Base-by-base conservation (phyloP, 2,113 vertebrate species). In the Cyprichromis sp. region DNA sequence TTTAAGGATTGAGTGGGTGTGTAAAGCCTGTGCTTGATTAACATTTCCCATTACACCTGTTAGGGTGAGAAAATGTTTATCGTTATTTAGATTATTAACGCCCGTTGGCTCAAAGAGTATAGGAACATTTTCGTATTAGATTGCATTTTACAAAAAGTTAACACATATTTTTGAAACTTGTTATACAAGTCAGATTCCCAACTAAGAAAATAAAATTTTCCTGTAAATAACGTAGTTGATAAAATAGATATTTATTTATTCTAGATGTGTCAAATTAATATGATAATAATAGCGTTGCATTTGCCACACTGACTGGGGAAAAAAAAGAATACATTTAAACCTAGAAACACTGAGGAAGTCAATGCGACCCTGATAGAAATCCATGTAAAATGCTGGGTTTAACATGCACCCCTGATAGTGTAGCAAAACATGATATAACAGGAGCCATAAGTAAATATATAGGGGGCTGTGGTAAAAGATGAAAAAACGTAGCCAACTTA, bases 251-350 rank as follows among this genome's bases (percentile, higher is more conserved):
- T 45, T 16, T 42, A 42, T 71, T 71, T 71, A 71, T 71, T 42
- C n/a, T 40, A 71, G 66, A 26, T 71, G 4, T 73, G 21, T 42
- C 13, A 73, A 45, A 0, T 47, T 29, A 47, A 10, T 45, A 45
- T 17, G 8, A 36, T 66, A 66, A 66, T 36, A 66, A n/a, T 38
- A 38, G 4, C 4, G 2, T 21, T 17, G 34, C 36, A 38, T 68
- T 40, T 40, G n/a, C n/a, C 63, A 4, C 19, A 21, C 36, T 68
- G 11, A 68, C 19, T 2, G 11, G 19, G 8, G 0, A 0, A 40
- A 68, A 63, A 68, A 68, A 40, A 8, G 11, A 40, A 38, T 5
- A 68, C 19, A 40, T 38, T 38, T 68, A 68, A 38, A 68, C 36
- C 19, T 40, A 68, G 63, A 40, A 68, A 21, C 63, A 21, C 11